Base-by-base conservation (phyloP, 2,888 invertebrate species). In the Pilophorus perplexus region DNA sequence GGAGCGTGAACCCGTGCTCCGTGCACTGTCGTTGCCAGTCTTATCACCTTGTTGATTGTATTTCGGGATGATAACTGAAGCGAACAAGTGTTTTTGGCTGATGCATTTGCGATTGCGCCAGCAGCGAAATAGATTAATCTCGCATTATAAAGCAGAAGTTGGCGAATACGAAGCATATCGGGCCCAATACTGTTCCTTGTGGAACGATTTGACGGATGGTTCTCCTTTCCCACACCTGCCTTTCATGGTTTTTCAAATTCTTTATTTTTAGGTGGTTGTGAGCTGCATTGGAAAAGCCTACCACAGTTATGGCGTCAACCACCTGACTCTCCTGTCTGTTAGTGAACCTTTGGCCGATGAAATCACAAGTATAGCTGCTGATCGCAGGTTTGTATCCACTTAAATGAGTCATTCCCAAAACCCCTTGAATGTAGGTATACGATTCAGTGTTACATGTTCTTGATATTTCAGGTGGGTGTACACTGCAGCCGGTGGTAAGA, bases 241-340 rank as follows among this genome's bases (percentile, higher is more conserved):
- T 33, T 33, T 6, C 6, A 6, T 33, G 42, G 8, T 42, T 10
- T 5, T 42, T 4, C 6, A 14, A 42, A 42, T 5, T 5, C 5
- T 42, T 42, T 14, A 5, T 6, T 42, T 20, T 2, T 90, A 89
- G 75, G 81, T 95, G 23, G 83, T 96, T 25, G 86, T 91, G 65
- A 94, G 95, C 14, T 91, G 91, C 76, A 89, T 94, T 25, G 96
- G 96, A 1, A 89, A 88, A 76, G 85, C 90, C 71, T 95, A 96
- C 76, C 93, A 95, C 76, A 93, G 93, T 0, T 97, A 95, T 40
- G 90, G 90, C n/a, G 85, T 87, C 72, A 82, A 84, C 33, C 89
- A 89, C 75, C 88, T 91, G 73, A 85, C 87, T 28, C 78, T 96
- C 37, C 77, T 94, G 16, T 90, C 88, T 74, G 89, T 95, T 6